Conservation (phyloP, 1,140 invertebrate species). For the Listronotus oregonensis region DNA sequence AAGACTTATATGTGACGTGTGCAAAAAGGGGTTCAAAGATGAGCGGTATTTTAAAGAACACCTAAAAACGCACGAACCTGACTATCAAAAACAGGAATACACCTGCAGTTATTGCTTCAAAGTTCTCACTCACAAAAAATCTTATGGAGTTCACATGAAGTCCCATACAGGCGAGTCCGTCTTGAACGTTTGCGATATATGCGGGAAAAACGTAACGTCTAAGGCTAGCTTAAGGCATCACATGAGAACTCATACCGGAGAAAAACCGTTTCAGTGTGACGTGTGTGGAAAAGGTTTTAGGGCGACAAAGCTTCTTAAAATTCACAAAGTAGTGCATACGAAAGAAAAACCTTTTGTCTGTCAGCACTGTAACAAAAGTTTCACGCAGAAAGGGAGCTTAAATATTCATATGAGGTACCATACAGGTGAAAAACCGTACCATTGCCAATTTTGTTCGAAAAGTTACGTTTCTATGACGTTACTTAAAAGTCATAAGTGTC, state of each 20-base stretch:
- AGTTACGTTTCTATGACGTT: conserved; percentile 58
- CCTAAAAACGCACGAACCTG: conserved; percentile 36
- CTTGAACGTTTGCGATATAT: conserved; percentile 62
- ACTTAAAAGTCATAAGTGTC: conserved; percentile 65
- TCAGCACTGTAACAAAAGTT: conserved; percentile 49
- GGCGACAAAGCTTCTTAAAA: conserved; percentile 57
- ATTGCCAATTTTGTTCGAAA: conserved; percentile 54
- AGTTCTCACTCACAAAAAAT: conserved; percentile 31
- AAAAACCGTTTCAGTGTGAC: conserved; percentile 72
- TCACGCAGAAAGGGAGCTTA: conserved; percentile 38
- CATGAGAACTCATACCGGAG: conserved; percentile 71
- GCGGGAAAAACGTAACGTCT: conserved; percentile 42
- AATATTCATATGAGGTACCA: conserved; percentile 69
- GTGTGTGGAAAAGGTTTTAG: conserved; percentile 65
- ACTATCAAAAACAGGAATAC: conserved; percentile 20
- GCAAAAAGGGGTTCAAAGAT: conserved; percentile 42
- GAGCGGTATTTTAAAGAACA: conserved; percentile 39
- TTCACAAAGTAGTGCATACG: conserved; percentile 63
- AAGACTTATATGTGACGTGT: conserved; percentile 36
- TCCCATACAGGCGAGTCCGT: conserved; percentile 20
- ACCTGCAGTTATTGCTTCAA: conserved; percentile 37
- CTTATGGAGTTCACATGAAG: conserved; percentile 27
- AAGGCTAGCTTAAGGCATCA: conserved; percentile 55
- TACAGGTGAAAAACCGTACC: conserved; percentile 57
- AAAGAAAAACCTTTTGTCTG: conserved; percentile 54